Evolutionary conservation across 2,113 vertebrate genomes (phyloP).

Genomic region (Tamias sibiricus): DNA sequence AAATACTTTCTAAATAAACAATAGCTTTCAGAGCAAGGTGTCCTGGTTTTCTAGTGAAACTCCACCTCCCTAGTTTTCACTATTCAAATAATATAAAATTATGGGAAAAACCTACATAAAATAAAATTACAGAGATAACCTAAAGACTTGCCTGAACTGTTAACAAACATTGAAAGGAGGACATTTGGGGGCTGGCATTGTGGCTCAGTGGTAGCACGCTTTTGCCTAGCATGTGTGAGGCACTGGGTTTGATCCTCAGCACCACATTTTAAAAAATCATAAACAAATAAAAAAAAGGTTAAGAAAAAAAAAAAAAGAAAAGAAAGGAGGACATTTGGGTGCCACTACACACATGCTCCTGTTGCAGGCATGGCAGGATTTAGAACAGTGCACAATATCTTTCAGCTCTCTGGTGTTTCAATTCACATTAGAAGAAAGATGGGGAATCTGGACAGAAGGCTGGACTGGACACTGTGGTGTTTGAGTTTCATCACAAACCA

Average conservation of each 20-base stretch:
- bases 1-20: slow-evolving; percentile 15
- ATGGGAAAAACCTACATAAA: neutral
- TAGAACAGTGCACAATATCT: rapidly evolving
- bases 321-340: neutral
- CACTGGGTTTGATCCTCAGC: too few relatives aligned
- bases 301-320: neutral
- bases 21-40: neutral
- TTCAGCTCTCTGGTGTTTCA: neutral
- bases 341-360: rapidly evolving
- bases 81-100: neutral
- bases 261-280: too few relatives aligned
- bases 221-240: too few relatives aligned
- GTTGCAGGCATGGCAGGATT: neutral
- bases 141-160: neutral
- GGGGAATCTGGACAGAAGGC: neutral
- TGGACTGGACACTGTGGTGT: neutral
- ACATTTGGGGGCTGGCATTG: neutral
- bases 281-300: too few relatives aligned
- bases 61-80: neutral
- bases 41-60: neutral
- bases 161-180: neutral
- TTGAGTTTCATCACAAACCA: neutral
- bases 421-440: rapidly evolving
- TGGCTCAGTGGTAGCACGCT: too few relatives aligned
- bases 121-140: neutral